Percentiles rank a stretch among this genome's conserved stretches.
These are phyloP conservation scores for Hepsetus odoe DNA, from an alignment of 2,113 vertebrate species.

Conservation along the genomic window DNA sequence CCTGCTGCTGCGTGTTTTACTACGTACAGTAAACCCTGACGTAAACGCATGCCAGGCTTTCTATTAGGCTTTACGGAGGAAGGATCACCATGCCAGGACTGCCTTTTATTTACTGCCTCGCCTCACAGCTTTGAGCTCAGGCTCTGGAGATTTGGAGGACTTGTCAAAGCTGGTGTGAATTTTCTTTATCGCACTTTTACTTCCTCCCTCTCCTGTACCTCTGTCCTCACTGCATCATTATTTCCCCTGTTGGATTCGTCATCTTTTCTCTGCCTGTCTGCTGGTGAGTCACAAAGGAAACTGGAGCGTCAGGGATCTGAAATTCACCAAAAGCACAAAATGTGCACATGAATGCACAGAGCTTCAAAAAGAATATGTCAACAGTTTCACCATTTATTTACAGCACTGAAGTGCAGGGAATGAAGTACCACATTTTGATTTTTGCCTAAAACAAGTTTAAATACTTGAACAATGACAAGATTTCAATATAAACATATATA, in stretches of 20 bases:
- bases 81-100: constrained; percentile 42
- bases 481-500: no score
- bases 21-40: constrained; percentile 44
- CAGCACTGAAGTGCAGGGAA: neutral
- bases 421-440: no score
- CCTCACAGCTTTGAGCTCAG: constrained; percentile 1
- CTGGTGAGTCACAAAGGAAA: constrained; percentile 26
- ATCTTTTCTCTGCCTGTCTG: constrained; percentile 18
- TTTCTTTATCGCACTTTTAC: constrained; percentile 24
- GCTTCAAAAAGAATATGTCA: neutral
- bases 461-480: no score
- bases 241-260: constrained; percentile 30
- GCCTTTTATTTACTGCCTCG: constrained; percentile 49
- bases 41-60: constrained; percentile 49
- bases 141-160: constrained; percentile 20
- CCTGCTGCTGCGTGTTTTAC: constrained; percentile 47
- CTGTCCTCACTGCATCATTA: neutral
- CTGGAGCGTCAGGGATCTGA: constrained; percentile 8
- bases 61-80: constrained; percentile 50
- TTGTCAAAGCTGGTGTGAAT: constrained; percentile 19
- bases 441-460: no score
- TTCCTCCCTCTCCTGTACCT: neutral
- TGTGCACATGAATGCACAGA: neutral
- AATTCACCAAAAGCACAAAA: constrained; percentile 26
- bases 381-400: neutral